These are phyloP conservation scores for Gryllus bimaculatus DNA, from an alignment of 1,140 invertebrate species.

Conservation along the genomic window DNA sequence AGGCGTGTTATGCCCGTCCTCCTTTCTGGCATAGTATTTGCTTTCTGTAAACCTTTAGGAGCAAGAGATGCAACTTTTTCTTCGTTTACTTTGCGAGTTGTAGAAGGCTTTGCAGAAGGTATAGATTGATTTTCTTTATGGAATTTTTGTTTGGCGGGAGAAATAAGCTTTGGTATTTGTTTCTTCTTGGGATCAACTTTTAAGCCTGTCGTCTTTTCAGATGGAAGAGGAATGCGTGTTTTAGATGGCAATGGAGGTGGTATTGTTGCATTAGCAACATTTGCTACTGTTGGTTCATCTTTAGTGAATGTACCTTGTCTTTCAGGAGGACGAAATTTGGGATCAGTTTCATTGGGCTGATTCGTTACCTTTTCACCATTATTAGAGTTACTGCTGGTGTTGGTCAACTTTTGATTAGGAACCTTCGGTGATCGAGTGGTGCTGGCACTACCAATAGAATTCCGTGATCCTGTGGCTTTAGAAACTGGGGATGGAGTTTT, in stretches of 20 bases:
- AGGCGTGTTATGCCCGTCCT: constrained; percentile 14
- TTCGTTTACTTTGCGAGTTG: background rate
- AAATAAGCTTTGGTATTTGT: constrained; percentile 27
- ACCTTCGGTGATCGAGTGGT: constrained; percentile 23
- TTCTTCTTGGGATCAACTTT: constrained; percentile 26
- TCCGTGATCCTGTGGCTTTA: constrained; percentile 22
- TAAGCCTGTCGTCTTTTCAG: constrained; percentile 25
- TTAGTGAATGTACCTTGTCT: constrained; percentile 83
- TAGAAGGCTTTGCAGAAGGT: background rate
- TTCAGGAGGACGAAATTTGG: constrained; percentile 41
- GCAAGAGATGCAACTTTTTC: background rate
- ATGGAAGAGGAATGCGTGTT: constrained; percentile 32
- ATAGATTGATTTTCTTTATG: constrained; percentile 19
- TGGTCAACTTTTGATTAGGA: background rate
- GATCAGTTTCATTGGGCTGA: constrained; percentile 20
- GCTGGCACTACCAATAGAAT: constrained; percentile 23
- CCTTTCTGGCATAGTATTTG: constrained; percentile 19
- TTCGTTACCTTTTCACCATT: background rate
- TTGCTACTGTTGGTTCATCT: constrained; percentile 48
- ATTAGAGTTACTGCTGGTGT: background rate
- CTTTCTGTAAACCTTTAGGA: constrained; percentile 5
- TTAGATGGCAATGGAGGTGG: constrained; percentile 29
- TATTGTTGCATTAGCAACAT: constrained; percentile 36
- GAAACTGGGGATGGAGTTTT: constrained; percentile 9
- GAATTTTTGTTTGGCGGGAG: constrained; percentile 24